phyloP scores from a whole-genome alignment of 2,888 invertebrate species.

The Tubulanus polymorphus region DNA sequence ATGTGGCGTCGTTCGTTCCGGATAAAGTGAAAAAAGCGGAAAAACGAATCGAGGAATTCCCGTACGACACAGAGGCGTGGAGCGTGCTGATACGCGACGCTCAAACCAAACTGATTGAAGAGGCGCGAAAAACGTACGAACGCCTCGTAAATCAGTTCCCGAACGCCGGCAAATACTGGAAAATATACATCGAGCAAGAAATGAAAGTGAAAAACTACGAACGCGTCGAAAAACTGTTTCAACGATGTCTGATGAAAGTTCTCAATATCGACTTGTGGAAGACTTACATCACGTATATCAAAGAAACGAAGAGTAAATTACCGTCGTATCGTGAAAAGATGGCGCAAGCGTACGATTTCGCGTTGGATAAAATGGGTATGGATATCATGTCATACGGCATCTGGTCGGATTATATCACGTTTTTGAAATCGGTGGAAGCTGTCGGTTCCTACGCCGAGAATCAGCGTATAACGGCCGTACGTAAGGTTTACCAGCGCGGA shows the following conservation, averaged over 20 bases:
- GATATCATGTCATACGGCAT: constrained; percentile 95
- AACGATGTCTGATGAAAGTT: constrained; percentile 95
- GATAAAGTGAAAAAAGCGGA: constrained; percentile 57
- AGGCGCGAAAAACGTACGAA: constrained; percentile 88
- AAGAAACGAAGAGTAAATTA: constrained; percentile 69
- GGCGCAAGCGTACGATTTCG: constrained; percentile 99
- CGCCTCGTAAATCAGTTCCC: constrained; percentile 91
- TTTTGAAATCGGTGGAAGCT: constrained; percentile 93
- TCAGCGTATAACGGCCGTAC: constrained; percentile 96
- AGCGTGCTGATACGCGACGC: constrained; percentile 90
- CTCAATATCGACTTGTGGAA: constrained; percentile 99
- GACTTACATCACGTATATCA: constrained; percentile 93
- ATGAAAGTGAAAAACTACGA: constrained; percentile 93
- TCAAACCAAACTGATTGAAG: constrained; percentile 62
- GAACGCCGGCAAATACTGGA: constrained; percentile 96
- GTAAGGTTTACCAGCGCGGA: constrained; percentile 94
- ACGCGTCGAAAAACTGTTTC: constrained; percentile 88
- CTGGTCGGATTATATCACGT: constrained; percentile 97
- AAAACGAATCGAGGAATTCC: constrained; percentile 70
- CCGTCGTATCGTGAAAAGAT: constrained; percentile 78
- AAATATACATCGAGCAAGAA: constrained; percentile 70
- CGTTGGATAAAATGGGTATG: constrained; percentile 97
- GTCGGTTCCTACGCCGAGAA: constrained; percentile 99
- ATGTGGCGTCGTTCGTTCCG: constrained; percentile 22
- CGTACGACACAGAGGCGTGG: constrained; percentile 97